Percentiles rank a stretch among this genome's conserved stretches.
Evolutionary conservation across 2,113 vertebrate genomes (phyloP).

Genomic region (Bos javanicus): DNA sequence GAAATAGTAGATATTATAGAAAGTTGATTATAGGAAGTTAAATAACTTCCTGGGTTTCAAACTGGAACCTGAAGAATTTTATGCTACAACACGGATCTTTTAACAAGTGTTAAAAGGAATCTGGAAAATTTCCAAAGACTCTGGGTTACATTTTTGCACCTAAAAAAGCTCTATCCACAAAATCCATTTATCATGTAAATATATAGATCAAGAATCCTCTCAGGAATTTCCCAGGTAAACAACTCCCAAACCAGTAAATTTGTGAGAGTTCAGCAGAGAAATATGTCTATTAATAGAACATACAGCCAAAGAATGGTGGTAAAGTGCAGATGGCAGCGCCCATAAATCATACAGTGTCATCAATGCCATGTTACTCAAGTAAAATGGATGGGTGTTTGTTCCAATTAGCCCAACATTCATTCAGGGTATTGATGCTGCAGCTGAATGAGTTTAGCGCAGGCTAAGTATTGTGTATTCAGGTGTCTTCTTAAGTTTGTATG

Average conservation of each 20-base stretch:
- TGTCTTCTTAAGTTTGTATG: neutral
- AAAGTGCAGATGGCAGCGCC: conserved; percentile 59
- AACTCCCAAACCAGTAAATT: neutral
- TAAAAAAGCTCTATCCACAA: neutral
- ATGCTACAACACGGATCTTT: neutral
- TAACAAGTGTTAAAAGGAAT: neutral
- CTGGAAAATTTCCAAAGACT: neutral
- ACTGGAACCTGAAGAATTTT: neutral
- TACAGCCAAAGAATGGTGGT: conserved; percentile 31
- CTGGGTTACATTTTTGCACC: neutral
- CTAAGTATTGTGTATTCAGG: neutral
- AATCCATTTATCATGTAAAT: neutral
- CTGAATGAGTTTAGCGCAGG: neutral
- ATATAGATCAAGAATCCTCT: neutral
- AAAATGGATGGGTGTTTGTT: neutral
- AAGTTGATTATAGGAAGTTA: neutral
- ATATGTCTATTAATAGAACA: conserved; percentile 32
- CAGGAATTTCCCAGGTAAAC: neutral
- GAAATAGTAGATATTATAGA: neutral
- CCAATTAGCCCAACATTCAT: neutral
- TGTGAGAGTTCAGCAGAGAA: neutral
- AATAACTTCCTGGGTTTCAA: neutral
- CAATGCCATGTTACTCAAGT: neutral
- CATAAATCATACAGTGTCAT: conserved; percentile 52
- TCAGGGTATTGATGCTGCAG: neutral